Evolutionary conservation across 2,888 invertebrate species (phyloP).

Genomic region (Plebejus argus): DNA sequence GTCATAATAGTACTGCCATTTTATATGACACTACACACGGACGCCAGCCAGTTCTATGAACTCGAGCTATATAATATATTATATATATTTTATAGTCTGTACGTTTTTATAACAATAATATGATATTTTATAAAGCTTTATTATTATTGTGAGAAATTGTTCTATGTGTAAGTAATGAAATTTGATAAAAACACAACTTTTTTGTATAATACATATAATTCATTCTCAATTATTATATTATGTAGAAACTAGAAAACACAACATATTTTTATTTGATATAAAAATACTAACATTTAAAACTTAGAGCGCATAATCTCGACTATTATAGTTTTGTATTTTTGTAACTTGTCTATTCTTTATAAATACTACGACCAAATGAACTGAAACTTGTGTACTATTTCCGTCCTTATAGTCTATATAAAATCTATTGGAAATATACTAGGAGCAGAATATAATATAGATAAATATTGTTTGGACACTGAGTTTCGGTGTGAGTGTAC

Average conservation of each 20-base stretch:
- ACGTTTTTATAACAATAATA: background rate
- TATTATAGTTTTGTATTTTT: too few relatives aligned
- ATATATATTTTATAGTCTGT: background rate
- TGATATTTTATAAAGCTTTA: background rate
- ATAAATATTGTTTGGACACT: slow-evolving; percentile 17
- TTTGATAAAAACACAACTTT: too few relatives aligned
- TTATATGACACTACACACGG: too few relatives aligned
- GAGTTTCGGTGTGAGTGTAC: slow-evolving; percentile 42
- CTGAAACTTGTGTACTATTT: background rate
- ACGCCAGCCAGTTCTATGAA: background rate
- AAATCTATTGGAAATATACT: background rate
- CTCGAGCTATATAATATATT: background rate
- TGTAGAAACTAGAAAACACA: too few relatives aligned
- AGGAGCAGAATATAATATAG: background rate
- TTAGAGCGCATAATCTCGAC: too few relatives aligned
- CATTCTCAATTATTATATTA: too few relatives aligned
- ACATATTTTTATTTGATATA: too few relatives aligned
- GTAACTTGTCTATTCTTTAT: background rate
- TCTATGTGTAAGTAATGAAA: background rate
- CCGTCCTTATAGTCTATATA: background rate
- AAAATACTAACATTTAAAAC: too few relatives aligned
- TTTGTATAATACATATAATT: too few relatives aligned
- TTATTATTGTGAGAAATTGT: background rate
- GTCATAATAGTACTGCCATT: too few relatives aligned
- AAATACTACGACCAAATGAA: background rate